Evolutionary conservation across 2,888 invertebrate species (phyloP).

Genomic region (Tholera decimalis): DNA sequence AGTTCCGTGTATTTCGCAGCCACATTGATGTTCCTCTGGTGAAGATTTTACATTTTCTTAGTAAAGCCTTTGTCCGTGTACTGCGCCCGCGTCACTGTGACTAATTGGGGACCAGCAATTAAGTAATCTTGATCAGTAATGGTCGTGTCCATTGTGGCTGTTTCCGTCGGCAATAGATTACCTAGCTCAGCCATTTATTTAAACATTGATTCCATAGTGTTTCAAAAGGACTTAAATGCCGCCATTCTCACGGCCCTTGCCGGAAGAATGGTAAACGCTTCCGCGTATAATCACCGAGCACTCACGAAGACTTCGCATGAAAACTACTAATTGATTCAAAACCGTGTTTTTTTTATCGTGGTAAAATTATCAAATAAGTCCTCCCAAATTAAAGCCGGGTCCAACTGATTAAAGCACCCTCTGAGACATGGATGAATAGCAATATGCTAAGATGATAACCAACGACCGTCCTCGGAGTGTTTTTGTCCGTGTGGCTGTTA

Average conservation of each 20-base stretch:
- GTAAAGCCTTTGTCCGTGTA: constrained; percentile 16
- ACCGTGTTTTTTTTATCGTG: no score
- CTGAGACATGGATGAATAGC: no score
- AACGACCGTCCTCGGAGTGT: no score
- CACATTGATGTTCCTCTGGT: background rate
- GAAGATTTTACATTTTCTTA: constrained; percentile 40
- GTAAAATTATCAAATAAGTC: no score
- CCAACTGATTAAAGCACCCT: no score
- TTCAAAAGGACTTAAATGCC: constrained; percentile 51
- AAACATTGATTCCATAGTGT: constrained; percentile 46
- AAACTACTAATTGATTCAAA: constrained; percentile 52
- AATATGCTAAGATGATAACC: no score
- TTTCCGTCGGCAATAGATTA: constrained; percentile 56
- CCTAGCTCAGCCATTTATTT: constrained; percentile 42
- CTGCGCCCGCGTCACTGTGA: constrained; percentile 50
- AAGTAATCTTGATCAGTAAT: constrained; percentile 58
- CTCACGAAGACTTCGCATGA: constrained; percentile 54
- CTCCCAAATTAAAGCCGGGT: no score
- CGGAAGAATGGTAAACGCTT: constrained; percentile 72
- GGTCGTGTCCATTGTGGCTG: constrained; percentile 43
- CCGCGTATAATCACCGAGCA: constrained; percentile 65
- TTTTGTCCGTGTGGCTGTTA: no score
- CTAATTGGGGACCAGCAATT: constrained; percentile 59
- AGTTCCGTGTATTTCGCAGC: constrained; percentile 5
- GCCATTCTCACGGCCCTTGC: constrained; percentile 67